Conservation (phyloP, 2,797 vertebrate species). For the Sebastes steindachneri region DNA sequence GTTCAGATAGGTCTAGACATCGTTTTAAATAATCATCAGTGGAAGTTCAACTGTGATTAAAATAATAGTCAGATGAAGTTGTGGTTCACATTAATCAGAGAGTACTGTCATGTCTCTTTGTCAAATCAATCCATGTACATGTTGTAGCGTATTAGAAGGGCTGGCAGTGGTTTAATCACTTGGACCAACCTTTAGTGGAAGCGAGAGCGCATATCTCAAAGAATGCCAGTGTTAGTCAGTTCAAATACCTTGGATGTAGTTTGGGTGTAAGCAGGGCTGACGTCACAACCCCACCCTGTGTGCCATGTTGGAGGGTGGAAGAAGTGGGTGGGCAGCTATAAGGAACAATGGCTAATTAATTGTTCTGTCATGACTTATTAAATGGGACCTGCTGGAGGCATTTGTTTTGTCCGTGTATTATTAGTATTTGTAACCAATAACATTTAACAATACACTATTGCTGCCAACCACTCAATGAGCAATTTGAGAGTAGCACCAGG, state of each 20-base stretch:
- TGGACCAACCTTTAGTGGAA: background rate
- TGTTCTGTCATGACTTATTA: background rate
- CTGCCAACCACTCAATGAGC: slow-evolving; percentile 16
- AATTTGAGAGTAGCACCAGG: slow-evolving; percentile 7
- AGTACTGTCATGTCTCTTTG: background rate
- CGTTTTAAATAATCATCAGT: background rate
- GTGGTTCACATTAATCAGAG: background rate
- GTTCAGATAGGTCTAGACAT: background rate
- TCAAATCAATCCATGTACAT: background rate
- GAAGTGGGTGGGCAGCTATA: background rate
- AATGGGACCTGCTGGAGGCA: background rate
- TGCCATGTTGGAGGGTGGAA: background rate
- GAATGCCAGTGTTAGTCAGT: background rate
- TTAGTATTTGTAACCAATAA: background rate
- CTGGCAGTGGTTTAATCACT: background rate
- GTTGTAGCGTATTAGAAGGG: background rate
- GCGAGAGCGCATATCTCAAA: background rate
- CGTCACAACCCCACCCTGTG: background rate
- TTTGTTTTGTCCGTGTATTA: background rate
- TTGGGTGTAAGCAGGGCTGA: background rate
- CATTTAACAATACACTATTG: background rate
- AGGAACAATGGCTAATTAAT: background rate
- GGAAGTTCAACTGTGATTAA: background rate
- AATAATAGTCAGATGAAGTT: background rate
- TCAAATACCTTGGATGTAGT: background rate